Percentiles rank a stretch among this genome's conserved stretches.
Evolutionary conservation across 2,797 vertebrate genomes (phyloP).

Genomic region (Trematomus bernacchii): DNA sequence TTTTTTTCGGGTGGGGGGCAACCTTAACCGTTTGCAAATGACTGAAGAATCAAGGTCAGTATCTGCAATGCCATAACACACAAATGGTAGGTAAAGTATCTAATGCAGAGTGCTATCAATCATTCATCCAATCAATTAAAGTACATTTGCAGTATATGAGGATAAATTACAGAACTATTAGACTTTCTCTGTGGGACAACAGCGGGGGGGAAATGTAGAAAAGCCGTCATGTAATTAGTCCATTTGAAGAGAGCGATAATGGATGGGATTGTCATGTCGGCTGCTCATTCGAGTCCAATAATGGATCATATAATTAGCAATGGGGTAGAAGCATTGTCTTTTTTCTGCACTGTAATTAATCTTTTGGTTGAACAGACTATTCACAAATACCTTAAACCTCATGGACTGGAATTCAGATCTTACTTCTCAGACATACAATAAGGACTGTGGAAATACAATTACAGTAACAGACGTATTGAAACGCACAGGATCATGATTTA

Average conservation of each 20-base stretch:
- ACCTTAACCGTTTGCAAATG: constrained; percentile 4
- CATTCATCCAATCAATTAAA: constrained; percentile 49
- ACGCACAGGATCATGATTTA: constrained; percentile 5
- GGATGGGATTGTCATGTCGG: constrained; percentile 62
- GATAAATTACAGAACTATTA: constrained; percentile 43
- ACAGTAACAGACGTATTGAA: constrained; percentile 6
- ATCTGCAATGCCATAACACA: constrained; percentile 23
- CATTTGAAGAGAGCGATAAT: constrained; percentile 66
- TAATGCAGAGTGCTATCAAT: constrained; percentile 19
- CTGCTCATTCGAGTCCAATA: constrained; percentile 66
- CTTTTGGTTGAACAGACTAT: constrained; percentile 38
- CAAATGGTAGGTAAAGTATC: neutral
- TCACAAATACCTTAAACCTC: constrained; percentile 36
- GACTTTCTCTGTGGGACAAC: constrained; percentile 43
- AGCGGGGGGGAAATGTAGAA: constrained; percentile 29
- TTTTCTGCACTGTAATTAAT: constrained; percentile 53
- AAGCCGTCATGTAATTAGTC: constrained; percentile 64
- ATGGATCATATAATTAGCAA: constrained; percentile 69
- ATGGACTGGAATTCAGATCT: constrained; percentile 36
- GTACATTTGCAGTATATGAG: constrained; percentile 30
- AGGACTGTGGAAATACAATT: constrained; percentile 25
- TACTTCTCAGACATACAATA: constrained; percentile 15
- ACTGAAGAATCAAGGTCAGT: neutral
- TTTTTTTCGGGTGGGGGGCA: neutral
- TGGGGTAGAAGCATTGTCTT: constrained; percentile 36